Conservation (phyloP, 2,113 vertebrate species). For the Neolamprologus falcicula region DNA sequence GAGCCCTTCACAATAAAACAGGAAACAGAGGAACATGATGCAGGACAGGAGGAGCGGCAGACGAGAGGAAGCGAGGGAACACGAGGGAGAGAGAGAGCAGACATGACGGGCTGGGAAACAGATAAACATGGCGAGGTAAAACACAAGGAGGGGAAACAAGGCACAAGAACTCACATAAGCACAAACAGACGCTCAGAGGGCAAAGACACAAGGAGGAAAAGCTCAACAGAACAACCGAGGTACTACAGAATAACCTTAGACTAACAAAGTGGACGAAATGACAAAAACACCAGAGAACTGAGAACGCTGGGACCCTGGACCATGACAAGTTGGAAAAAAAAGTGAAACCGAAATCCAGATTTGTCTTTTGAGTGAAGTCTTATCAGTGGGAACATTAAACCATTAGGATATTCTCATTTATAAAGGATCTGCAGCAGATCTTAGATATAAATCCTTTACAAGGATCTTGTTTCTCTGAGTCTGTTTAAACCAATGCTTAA, state of each 20-base stretch:
- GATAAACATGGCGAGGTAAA: not conserved
- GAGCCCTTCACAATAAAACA: not conserved
- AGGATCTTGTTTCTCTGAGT: not conserved
- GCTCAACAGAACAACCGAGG: not conserved
- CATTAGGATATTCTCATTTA: not conserved
- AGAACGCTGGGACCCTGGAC: not conserved
- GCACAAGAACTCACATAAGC: not conserved
- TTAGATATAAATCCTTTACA: not conserved
- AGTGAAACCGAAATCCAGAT: not conserved
- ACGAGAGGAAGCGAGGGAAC: not conserved
- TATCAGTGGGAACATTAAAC: not conserved
- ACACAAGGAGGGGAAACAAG: not conserved
- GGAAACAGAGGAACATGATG: not conserved
- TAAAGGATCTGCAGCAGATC: not conserved
- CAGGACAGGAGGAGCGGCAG: not conserved
- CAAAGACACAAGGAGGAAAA: not conserved
- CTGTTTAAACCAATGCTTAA: not conserved
- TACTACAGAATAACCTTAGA: not conserved
- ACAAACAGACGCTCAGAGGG: not conserved
- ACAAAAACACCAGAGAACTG: not conserved
- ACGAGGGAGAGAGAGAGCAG: not conserved
- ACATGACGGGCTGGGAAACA: not conserved
- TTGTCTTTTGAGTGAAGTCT: not conserved
- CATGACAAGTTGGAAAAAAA: not conserved
- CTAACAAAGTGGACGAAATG: rapidly evolving